Evolutionary conservation across 2,113 vertebrate species (phyloP), one percentile per base, ranked within the genome.

Genomic region (Chlamydotis undulata): DNA sequence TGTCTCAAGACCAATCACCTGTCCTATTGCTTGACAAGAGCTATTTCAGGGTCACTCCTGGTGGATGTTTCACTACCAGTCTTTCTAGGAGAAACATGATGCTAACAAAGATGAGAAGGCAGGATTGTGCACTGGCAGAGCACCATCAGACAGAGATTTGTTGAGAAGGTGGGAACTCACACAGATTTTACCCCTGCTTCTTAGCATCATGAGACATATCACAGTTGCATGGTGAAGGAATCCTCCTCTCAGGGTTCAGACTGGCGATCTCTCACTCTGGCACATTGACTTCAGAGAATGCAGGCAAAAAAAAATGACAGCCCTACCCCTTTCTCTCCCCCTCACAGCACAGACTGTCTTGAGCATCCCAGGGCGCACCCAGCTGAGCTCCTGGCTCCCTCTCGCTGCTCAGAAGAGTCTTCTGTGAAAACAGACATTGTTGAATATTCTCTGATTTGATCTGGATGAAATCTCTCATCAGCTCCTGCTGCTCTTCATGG

Each of bases 401-500:
- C 49, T 79, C 2, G 1, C 49, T 76, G 69, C 61, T 93, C 52
- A 56, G 31, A 89, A 71, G 33, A 76, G 45, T 31, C 61, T 85
- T 67, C 84, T 85, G n/a, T 2, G 8, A 69, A 94, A 94, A 43
- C 57, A 84, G 69, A 77, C 22, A 60, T 69, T 89, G 78, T 80
- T 96, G 70, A 96, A 85, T 91, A 85, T 92, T 95, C 59, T 68
- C 71, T 90, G 73, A 80, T 95, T 96, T 96, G 80, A 90, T 95
- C 83, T 97, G 90, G 87, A 84, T 93, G 74, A 92, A 96, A 94
- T 80, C 67, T 91, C 85, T 76, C 83, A 88, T 96, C 94, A 93
- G 35, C 91, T 84, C 37, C 77, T 90, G 59, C 63, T 76, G 79
- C 31, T 93, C 65, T 87, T 94, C 33, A 9, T 45, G 94, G 73